Base-by-base conservation (phyloP, 1,140 invertebrate species). In the Pristionchus pacificus region DNA sequence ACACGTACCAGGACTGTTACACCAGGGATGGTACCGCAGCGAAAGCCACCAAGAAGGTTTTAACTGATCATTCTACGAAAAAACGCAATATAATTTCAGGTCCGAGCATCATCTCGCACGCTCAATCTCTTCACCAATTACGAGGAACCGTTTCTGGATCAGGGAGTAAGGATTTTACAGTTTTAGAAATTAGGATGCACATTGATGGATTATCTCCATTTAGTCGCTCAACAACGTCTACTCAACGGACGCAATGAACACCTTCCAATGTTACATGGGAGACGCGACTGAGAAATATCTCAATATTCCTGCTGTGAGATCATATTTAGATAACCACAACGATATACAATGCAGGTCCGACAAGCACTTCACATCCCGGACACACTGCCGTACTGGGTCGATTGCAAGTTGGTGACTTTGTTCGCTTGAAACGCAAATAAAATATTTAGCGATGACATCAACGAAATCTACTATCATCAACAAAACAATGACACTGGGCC, bases 211-310 rank as follows among this genome's bases (percentile, higher is more conserved):
- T n/a, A n/a, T n/a, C n/a, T n/a, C n/a, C n/a, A 15, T 69, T 71
- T 70, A 84, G 63, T 78, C 84, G 75, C 77, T 83, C 33, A 75
- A 72, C n/a, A 80, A 77, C 60, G 84, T 83, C 30, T 2, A 28
- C n/a, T 76, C 75, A 0, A 76, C 75, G 15, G 75, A 75, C 49
- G 71, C 71, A 60, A 74, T 68, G 28, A 31, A 58, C 30, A 71
- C 71, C 61, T 75, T 75, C 55, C 30, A 65, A 15, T 75, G 74
- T 66, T 75, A 69, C 71, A 69, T 59, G 19, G 70, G 70, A 57
- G 71, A 61, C 49, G 38, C 71, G 19, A 58, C 71, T 1, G 65
- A 68, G 57, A 10, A 3, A 2, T 75, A 73, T 66, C 49, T 74
- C 28, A 74, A 74, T 29, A 65, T 69, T 13, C 38, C 38, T n/a